Base-by-base conservation (phyloP, 2,797 vertebrate genomes). In the Selene dorsalis region DNA sequence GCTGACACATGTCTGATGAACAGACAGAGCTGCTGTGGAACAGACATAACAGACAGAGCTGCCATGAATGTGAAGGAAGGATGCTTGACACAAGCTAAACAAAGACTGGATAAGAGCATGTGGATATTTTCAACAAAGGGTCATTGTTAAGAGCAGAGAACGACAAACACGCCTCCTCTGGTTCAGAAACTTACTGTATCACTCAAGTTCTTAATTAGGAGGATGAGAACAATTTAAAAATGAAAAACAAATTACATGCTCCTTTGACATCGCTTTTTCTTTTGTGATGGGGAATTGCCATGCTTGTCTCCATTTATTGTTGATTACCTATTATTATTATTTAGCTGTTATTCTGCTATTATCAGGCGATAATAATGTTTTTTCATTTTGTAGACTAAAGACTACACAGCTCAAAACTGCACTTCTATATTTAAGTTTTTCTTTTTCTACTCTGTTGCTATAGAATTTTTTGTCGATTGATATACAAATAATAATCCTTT, bases 1-100 rank as follows among this genome's bases (percentile, higher is more conserved):
- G 63, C 86, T 77, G 87, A 90, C 84, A 87, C 86, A 73, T 82
- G 83, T 83, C 82, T 86, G 89, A 86, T 82, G 84, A 87, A 62
- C 82, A 89, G 79, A 82, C 81, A 81, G 78, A 78, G 68, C 61
- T 47, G 83, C 73, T 47, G 12, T 11, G 53, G 55, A 79, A 83
- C 73, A 83, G 66, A 82, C 73, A 74, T 73, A 16, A 22, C 59
- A 62, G 39, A 47, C 17, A 28, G 39, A 76, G 71, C 76, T 26
- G 65, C 28, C 1, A 9, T 45, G 52, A 61, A 84, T 75, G 50
- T 76, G 79, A 82, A 69, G 75, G 63, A 74, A 82, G 71, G 69
- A 82, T 3, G 67, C 77, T 56, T 65, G 70, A 78, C 6, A 24
- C 62, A 78, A 61, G 61, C 50, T 32, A 68, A 84, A 77, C 72